Conservation (phyloP, 2,113 vertebrate species). For the Cygnus buccinator region DNA sequence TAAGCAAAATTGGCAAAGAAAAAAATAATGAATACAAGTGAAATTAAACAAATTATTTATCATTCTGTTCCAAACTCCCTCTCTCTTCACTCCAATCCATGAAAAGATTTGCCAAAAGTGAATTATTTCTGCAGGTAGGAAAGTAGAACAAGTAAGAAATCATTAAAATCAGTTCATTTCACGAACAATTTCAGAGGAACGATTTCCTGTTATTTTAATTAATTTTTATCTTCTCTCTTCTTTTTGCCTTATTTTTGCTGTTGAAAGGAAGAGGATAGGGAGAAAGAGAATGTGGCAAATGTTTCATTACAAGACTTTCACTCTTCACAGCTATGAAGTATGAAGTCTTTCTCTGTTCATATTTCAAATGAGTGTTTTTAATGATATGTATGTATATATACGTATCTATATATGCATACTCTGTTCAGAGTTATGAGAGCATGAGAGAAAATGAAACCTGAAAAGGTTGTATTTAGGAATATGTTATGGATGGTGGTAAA, state of each 20-base stretch:
- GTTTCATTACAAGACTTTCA: not conserved
- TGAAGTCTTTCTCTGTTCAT: not conserved
- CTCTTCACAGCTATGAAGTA: not conserved
- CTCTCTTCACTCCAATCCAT: not conserved
- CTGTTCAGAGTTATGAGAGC: not conserved
- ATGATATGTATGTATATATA: fast-evolving
- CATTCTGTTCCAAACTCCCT: not conserved
- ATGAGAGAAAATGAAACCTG: not conserved
- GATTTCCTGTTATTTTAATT: not conserved
- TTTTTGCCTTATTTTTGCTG: not conserved
- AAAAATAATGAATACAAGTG: not conserved
- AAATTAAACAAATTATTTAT: not conserved
- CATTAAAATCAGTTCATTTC: not conserved
- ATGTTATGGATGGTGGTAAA: not conserved
- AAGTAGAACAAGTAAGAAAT: not conserved
- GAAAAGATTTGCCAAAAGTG: not conserved
- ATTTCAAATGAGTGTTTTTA: not conserved
- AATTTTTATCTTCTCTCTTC: not conserved
- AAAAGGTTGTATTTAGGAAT: not conserved
- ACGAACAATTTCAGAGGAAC: not conserved
- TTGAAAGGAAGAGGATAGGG: not conserved
- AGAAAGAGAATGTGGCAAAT: not conserved
- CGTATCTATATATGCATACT: not conserved
- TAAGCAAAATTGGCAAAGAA: not conserved
- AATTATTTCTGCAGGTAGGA: not conserved